Base-by-base conservation (phyloP, 2,113 vertebrate species). In the Himantopus leucocephalus region DNA sequence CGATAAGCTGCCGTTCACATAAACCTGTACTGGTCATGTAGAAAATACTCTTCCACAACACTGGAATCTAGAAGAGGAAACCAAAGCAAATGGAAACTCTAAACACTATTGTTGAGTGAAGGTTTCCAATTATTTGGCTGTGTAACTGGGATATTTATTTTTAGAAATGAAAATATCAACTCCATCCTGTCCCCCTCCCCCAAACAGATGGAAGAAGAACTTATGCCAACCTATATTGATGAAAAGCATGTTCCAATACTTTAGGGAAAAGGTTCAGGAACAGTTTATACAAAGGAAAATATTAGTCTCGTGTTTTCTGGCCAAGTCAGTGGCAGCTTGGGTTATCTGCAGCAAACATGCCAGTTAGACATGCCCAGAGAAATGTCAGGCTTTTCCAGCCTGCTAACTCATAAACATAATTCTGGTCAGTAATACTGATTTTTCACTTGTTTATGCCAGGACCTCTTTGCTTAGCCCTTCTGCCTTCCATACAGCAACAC, bases 121-220 rank as follows among this genome's bases (percentile, higher is more conserved):
- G 32, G 43, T 91, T 92, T 95, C 88, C 56, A 80, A 47, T 37
- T 60, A 91, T 88, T 83, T 91, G 73, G 82, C 67, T 60, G 15
- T 35, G 27, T 60, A 86, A 77, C 21, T 43, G 34, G 68, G 32
- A n/a, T 88, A 17, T 52, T 91, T 92, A 93, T 88, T 85, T 93
- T 94, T 95, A 96, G 88, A 96, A 93, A 94, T n/a, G 52, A 85
- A 93, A 96, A 91, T 87, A 94, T 30, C 39, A 18, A 74, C 62
- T 91, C 50, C 27, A 66, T 67, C 45, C 72, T 52, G 22, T 2
- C 10, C 59, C 14, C 3, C 35, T 68, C 21, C 35, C 35, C 30
- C 34, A 73, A 88, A 58, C 7, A 85, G 48, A 78, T 53, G 90
- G 91, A 96, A 95, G 94, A 91, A 88, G 48, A 77, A 94, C 47